Evolutionary conservation across 2,888 invertebrate genomes (phyloP), one percentile per base, ranked within the genome.

Genomic region (Coelopa pilipes): DNA sequence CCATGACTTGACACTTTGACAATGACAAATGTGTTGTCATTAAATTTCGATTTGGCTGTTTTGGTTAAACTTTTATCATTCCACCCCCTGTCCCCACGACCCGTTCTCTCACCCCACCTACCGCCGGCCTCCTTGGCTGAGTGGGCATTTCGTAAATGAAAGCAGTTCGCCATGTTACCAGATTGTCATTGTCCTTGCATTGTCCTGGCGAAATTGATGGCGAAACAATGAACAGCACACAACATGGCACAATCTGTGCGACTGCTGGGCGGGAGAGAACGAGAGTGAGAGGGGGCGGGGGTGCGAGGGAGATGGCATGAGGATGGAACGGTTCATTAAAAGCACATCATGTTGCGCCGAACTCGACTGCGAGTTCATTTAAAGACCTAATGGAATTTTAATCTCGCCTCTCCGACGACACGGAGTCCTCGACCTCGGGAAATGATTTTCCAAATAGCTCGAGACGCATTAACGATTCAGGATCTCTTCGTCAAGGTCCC

Each of bases 1-100:
- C 81, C 81, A 78, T 79, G 78, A 80, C 80, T 80, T 84, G 83
- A 83, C 84, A 84, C 82, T 84, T 82, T 83, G 83, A 83, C 83
- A 84, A 84, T 84, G 84, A 83, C 84, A 82, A 83, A 83, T 83
- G 83, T 77, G 80, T 80, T 75, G 77, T 73, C 76, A 76, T 76
- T 76, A 76, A 75, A 75, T 76, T 76, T 76, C 76, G 76, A 74
- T 76, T 76, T 76, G 72, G 74, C 57, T 72, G 68, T 66, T 63
- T 65, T 72, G 55, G 66, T 66, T 66, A 66, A 66, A 66, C 66
- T 66, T 66, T 66, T 66, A 24, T 53, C 66, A 66, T 66, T 66
- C 66, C 21, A 4, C 60, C 11, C 15, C 24, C 24, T 19, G 10
- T 60, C 49, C n/a, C n/a, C 53, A n/a, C n/a, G n/a, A n/a, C 53